These are phyloP conservation scores for Dendrolimus kikuchii DNA, from an alignment of 1,140 invertebrate genomes.

Conservation along the genomic window DNA sequence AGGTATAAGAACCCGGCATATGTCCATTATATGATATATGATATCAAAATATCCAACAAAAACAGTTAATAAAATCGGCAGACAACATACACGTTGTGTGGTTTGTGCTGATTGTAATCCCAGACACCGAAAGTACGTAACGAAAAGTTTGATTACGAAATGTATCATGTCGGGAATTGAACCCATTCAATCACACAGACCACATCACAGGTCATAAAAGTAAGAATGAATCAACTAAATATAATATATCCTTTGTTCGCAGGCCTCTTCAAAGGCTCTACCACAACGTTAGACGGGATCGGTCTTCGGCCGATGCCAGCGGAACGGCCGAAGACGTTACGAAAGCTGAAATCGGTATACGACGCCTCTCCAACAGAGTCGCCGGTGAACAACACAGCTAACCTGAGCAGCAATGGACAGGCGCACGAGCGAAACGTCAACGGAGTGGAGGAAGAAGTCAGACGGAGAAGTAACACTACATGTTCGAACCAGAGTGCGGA, in stretches of 20 bases:
- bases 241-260: slow-evolving; percentile 36
- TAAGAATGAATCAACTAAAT: not conserved
- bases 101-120: too few species aligned
- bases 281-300: slow-evolving; percentile 74
- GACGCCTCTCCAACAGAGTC: slow-evolving; percentile 67
- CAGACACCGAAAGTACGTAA: too few species aligned
- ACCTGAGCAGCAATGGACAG: slow-evolving; percentile 61
- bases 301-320: slow-evolving; percentile 74
- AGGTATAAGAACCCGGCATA: too few species aligned
- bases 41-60: too few species aligned
- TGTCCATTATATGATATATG: too few species aligned
- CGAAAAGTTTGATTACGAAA: too few species aligned
- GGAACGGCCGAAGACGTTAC: slow-evolving; percentile 82
- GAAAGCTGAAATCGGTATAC: slow-evolving; percentile 78
- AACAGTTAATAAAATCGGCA: too few species aligned
- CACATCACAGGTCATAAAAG: too few species aligned
- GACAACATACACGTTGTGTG: too few species aligned
- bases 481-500: slow-evolving; percentile 64
- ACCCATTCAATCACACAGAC: too few species aligned
- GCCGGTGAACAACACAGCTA: slow-evolving; percentile 56
- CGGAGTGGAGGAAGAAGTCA: slow-evolving; percentile 51
- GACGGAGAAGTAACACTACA: slow-evolving; percentile 54
- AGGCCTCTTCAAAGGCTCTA: slow-evolving; percentile 86
- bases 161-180: too few species aligned
- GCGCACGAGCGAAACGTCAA: slow-evolving; percentile 32